phyloP scores from a whole-genome alignment of 2,797 vertebrate genomes.

The Hippopotamyrus pictus region DNA sequence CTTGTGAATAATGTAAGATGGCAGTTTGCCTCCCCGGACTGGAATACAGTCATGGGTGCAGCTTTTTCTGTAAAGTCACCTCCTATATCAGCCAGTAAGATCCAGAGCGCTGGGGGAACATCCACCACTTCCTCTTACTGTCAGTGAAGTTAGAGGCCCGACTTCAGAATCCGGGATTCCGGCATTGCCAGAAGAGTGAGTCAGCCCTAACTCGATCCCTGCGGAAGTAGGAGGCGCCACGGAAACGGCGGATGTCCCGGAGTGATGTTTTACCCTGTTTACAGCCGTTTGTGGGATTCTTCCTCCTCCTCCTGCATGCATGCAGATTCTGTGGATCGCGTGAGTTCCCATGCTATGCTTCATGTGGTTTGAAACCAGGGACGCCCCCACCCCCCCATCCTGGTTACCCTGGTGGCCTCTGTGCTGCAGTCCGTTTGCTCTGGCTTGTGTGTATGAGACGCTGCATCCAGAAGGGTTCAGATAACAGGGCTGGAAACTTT shows the following conservation, averaged over 20 bases:
- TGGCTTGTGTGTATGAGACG: background rate
- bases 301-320: background rate
- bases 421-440: background rate
- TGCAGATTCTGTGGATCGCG: background rate
- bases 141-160: background rate
- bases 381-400: background rate
- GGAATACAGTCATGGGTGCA: background rate
- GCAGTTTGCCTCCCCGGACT: background rate
- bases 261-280: slow-evolving; percentile 3
- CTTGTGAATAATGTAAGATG: background rate
- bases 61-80: background rate
- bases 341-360: background rate
- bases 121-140: background rate
- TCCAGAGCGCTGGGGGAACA: background rate
- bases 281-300: background rate
- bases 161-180: background rate
- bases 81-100: background rate
- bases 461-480: background rate
- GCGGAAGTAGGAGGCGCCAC: background rate
- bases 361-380: background rate
- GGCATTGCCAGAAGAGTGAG: background rate
- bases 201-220: background rate
- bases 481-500: background rate
- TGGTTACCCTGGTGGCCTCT: background rate
- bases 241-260: background rate